Conservation (phyloP, 2,113 vertebrate species). For the Taxidea taxus region DNA sequence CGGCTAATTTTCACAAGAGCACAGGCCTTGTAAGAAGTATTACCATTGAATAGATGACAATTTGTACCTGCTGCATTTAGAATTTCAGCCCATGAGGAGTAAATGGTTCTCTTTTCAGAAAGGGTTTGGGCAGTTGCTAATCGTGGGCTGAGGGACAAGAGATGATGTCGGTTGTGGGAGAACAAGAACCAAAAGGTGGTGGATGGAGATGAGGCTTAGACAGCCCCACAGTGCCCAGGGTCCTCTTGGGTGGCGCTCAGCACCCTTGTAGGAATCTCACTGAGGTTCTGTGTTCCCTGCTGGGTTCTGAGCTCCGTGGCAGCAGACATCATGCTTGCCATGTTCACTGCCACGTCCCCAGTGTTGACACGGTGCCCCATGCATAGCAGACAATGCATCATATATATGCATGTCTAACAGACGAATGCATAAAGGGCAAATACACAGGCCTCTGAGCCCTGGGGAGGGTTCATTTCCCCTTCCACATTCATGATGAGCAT, state of each 20-base stretch:
- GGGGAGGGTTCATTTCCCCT: fast-evolving
- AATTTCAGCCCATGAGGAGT: fast-evolving
- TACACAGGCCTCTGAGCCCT: neutral
- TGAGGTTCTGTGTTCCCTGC: neutral
- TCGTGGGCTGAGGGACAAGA: neutral
- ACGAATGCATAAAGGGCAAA: neutral
- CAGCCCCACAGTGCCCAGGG: fast-evolving
- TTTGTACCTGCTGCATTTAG: neutral
- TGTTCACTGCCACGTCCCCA: fast-evolving
- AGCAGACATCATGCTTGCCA: neutral
- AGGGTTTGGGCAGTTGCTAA: neutral
- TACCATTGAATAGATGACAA: too few relatives aligned
- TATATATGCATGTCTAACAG: neutral
- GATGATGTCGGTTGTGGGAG: neutral
- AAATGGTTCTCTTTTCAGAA: neutral
- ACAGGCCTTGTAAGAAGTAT: neutral
- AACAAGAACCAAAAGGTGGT: neutral
- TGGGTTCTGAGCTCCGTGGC: neutral
- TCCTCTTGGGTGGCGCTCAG: fast-evolving
- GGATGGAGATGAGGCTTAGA: fast-evolving
- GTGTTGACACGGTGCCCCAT: neutral
- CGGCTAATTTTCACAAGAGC: neutral
- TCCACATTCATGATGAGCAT: neutral
- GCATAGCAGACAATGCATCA: neutral
- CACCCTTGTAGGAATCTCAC: neutral